A percentile compares a stretch with the other conserved stretches of the same genome.
Evolutionary conservation across 2,797 vertebrate genomes (phyloP).

Genomic region (Anolis apletophallus): DNA sequence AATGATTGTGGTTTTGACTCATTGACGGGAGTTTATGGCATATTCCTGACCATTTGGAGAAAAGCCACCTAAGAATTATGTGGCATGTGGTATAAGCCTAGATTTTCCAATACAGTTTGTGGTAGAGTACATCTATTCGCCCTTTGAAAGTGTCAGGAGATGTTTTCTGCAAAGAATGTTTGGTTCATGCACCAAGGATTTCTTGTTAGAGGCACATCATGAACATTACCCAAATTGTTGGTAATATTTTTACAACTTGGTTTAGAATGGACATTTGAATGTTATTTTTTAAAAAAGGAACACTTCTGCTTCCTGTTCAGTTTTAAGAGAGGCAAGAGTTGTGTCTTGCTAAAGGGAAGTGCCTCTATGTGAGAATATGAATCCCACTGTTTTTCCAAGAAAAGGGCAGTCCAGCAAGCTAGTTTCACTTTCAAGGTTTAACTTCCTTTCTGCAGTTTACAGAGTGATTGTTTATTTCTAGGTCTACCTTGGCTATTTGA

Average conservation of each 20-base stretch:
- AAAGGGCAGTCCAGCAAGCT: background rate
- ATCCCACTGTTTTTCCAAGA: background rate
- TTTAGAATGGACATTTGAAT: background rate
- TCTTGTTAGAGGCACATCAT: background rate
- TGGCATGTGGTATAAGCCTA: too few relatives aligned
- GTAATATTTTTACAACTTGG: background rate
- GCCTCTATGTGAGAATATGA: background rate
- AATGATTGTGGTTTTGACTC: background rate
- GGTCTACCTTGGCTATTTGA: background rate
- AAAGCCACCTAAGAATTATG: too few relatives aligned
- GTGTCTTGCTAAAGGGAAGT: background rate
- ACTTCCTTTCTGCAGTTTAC: background rate
- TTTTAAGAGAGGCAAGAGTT: background rate
- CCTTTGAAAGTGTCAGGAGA: background rate
- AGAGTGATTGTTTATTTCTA: background rate
- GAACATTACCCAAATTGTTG: too few relatives aligned
- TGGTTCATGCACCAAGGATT: background rate
- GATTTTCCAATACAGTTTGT: too few relatives aligned
- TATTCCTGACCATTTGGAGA: too few relatives aligned
- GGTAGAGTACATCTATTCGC: too few relatives aligned
- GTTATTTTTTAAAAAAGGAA: constrained; percentile 4
- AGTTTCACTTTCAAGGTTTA: background rate
- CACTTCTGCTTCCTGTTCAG: background rate
- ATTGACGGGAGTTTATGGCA: background rate
- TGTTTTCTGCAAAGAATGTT: background rate